Conservation (phyloP, 2,888 invertebrate species). For the Mechanitis mazaeus region DNA sequence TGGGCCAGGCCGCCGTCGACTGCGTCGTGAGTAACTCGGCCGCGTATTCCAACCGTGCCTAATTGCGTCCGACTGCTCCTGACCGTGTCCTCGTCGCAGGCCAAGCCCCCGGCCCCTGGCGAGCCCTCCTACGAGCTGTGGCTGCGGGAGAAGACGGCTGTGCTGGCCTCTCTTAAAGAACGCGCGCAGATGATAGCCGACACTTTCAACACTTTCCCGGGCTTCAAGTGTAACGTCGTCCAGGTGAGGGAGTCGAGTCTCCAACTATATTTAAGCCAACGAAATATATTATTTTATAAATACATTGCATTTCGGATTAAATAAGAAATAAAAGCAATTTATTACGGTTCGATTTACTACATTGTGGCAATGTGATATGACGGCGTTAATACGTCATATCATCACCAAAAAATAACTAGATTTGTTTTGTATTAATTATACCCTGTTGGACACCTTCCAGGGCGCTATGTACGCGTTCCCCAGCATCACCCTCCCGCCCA, state of each 20-base stretch:
- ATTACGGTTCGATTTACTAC: too few relatives aligned
- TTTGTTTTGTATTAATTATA: too few relatives aligned
- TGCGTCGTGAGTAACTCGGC: constrained; percentile 81
- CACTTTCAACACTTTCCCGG: constrained; percentile 93
- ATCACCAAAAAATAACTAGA: too few relatives aligned
- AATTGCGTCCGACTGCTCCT: too few relatives aligned
- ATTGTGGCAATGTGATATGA: too few relatives aligned
- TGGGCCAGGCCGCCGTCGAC: constrained; percentile 94
- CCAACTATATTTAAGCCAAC: too few relatives aligned
- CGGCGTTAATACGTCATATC: too few relatives aligned
- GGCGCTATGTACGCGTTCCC: constrained; percentile 99
- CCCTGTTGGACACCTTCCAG: constrained; percentile 48
- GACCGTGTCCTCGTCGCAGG: constrained; percentile 35
- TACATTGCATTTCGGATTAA: too few relatives aligned
- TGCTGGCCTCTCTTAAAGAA: constrained; percentile 83
- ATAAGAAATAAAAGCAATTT: too few relatives aligned
- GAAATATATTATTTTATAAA: too few relatives aligned
- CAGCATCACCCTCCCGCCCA: constrained; percentile 85
- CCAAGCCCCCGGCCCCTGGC: constrained; percentile 87
- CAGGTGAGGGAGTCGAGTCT: constrained; percentile 48
- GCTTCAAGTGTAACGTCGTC: constrained; percentile 88
- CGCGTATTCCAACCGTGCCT: too few relatives aligned
- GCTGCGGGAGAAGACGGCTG: constrained; percentile 82
- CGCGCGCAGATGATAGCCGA: constrained; percentile 91
- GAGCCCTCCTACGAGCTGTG: constrained; percentile 92